Percentiles rank a stretch among this genome's conserved stretches.
phyloP scores from a whole-genome alignment of 2,888 invertebrate genomes.

The Seladonia tumulorum region DNA sequence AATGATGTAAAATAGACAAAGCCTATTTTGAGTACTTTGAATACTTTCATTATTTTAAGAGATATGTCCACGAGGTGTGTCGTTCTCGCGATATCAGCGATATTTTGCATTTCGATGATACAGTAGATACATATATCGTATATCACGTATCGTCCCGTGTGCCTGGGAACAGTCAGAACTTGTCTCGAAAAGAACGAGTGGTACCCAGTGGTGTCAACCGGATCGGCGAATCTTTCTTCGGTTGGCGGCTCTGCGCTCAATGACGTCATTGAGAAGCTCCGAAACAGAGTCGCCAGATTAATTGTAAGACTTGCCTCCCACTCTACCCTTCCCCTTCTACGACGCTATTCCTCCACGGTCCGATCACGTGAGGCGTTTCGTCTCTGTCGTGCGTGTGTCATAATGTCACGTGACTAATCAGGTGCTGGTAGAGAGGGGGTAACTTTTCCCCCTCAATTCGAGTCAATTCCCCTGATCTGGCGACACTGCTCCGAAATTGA shows the following conservation, averaged over 20 bases:
- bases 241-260: conserved; percentile 52
- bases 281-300: conserved; percentile 63
- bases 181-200: neutral
- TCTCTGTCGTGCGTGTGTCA: neutral
- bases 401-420: neutral
- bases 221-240: neutral
- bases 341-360: neutral
- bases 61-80: neutral
- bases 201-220: neutral
- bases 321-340: neutral
- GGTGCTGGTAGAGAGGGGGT: too few species aligned
- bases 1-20: neutral
- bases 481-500: conserved; percentile 77
- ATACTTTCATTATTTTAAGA: neutral
- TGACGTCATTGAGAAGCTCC: conserved; percentile 79
- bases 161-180: neutral
- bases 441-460: neutral
- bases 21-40: neutral
- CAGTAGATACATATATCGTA: neutral
- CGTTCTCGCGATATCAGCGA: neutral
- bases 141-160: neutral
- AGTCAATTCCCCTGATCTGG: neutral
- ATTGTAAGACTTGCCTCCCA: too few species aligned
- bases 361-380: neutral
- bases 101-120: too few species aligned